phyloP scores from a whole-genome alignment of 2,113 vertebrate genomes.

The Marmota flaviventris region DNA sequence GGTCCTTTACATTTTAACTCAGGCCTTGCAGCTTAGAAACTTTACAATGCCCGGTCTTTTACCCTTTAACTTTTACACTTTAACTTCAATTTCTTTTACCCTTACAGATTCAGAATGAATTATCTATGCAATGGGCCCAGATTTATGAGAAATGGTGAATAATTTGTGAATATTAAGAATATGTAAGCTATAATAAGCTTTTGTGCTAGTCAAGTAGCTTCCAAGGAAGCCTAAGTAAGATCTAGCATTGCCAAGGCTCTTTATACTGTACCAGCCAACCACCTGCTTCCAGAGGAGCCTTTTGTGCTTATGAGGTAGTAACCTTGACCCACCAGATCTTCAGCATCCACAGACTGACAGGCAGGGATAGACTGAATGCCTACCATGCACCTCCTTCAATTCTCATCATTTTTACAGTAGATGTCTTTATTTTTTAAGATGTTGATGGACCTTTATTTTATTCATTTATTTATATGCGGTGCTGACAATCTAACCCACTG shows the following conservation, averaged over 20 bases:
- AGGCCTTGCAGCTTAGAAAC: too few species aligned
- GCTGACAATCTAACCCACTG: too few species aligned
- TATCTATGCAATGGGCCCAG: not conserved
- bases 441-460: too few species aligned
- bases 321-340: not conserved
- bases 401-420: not conserved
- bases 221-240: not conserved
- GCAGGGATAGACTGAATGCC: not conserved
- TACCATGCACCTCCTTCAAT: not conserved
- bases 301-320: not conserved
- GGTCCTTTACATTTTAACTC: too few species aligned
- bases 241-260: not conserved
- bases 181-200: not conserved
- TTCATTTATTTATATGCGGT: too few species aligned
- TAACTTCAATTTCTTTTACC: too few species aligned
- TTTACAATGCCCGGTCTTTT: too few species aligned
- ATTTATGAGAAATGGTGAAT: conserved; percentile 13
- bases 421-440: not conserved
- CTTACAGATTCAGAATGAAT: not conserved
- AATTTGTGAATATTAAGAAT: not conserved
- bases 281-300: not conserved
- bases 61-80: too few species aligned
- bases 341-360: not conserved
- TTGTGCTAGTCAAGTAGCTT: not conserved
- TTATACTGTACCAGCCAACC: not conserved